Base-by-base conservation (phyloP, 2,888 invertebrate genomes). In the Caenorhabditis drosophilae region DNA sequence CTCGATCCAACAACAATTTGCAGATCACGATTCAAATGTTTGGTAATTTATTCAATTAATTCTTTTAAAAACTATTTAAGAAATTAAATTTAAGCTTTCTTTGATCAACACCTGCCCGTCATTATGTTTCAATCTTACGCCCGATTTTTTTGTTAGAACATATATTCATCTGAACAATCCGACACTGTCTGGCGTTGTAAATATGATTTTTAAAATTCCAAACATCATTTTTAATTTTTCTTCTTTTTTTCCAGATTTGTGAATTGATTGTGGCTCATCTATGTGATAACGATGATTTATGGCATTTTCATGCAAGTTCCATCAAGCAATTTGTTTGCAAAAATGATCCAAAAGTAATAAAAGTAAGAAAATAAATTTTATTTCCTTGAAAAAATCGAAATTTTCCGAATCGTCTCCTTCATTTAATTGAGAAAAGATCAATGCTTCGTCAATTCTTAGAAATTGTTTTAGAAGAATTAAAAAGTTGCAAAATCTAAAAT, bases 1-100 rank as follows among this genome's bases (percentile, higher is more conserved):
- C 57, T 73, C 20, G 51, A 47, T 4, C 60, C 60, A 6, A 55
- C 58, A 2, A 50, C 58, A 1, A 20, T 57, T 11, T 69, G 66
- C 42, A 54, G 55, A 20, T 58, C 73, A 0, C 44, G 67, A 23
- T 70, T 61, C 52, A 62, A 66, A 52, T 73, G 70, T 49, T 70
- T 75, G 20, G 55, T 60, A 15, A 51, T 57, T 41, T 45, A 40
- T 18, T 23, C 4, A 4, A 42, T 23, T 6, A 40, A 12, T 40
- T 31, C 26, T n/a, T 6, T 44, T 34, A 31, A 9, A 40, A 23
- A 12, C 41, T 12, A 4, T 42, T 20, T 42, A 42, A 23, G 4
- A 12, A n/a, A n/a, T 11, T 7, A 18, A 23, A 9, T 48, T 48
- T 20, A 26, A 45, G 44, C 34, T 35, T n/a, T 34, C 44, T 15